Conservation (phyloP, 2,888 invertebrate species). For the Chorisops tibialis region DNA sequence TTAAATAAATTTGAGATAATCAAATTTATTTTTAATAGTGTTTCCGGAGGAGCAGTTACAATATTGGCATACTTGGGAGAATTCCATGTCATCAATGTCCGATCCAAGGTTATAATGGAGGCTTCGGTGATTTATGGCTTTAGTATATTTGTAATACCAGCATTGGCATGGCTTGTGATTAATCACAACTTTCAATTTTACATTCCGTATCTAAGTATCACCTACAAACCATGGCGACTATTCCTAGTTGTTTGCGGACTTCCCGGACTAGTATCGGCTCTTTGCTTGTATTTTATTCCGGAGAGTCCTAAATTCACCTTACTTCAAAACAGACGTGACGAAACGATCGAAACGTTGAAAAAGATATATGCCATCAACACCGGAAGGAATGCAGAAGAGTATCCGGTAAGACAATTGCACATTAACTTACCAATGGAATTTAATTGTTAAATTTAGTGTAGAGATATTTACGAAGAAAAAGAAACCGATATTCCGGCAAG, state of each 20-base stretch:
- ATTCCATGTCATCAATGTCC: conserved; percentile 52
- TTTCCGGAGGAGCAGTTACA: conserved; percentile 53
- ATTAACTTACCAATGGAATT: too few species aligned
- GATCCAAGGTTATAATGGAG: conserved; percentile 51
- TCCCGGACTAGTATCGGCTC: conserved; percentile 43
- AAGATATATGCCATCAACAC: conserved; percentile 42
- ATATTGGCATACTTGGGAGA: conserved; percentile 56
- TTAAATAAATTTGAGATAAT: not conserved
- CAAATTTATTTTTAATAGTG: conserved; percentile 36
- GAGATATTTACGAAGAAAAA: not conserved
- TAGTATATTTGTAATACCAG: conserved; percentile 45
- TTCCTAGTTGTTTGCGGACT: conserved; percentile 46
- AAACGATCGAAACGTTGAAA: conserved; percentile 41
- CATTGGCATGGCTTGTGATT: conserved; percentile 45
- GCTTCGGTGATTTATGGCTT: conserved; percentile 46
- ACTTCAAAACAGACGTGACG: conserved; percentile 40
- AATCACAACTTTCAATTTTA: conserved; percentile 44
- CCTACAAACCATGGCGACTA: conserved; percentile 47
- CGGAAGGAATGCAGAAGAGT: conserved; percentile 37
- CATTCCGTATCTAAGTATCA: conserved; percentile 40
- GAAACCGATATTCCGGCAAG: not conserved
- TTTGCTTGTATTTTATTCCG: conserved; percentile 43
- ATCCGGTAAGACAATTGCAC: conserved; percentile 38
- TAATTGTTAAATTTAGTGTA: not conserved
- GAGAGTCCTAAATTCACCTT: conserved; percentile 48